These are phyloP conservation scores for Oncorhynchus tshawytscha DNA, from an alignment of 2,113 vertebrate genomes.

Conservation along the genomic window DNA sequence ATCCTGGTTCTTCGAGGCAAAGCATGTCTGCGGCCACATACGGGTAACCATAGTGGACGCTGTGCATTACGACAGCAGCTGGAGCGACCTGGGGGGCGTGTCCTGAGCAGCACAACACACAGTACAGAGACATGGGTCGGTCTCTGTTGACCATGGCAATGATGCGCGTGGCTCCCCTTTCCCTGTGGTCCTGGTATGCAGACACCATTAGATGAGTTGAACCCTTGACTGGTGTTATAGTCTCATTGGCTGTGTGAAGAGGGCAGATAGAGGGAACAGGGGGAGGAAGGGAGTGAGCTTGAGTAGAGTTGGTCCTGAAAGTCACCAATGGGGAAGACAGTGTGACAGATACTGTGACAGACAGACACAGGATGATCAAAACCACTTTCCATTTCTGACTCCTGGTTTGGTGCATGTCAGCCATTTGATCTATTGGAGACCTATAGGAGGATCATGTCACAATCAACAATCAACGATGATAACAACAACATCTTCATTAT, in stretches of 20 bases:
- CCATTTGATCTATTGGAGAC: too few species aligned
- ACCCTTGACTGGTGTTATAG: background rate
- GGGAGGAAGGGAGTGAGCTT: too few species aligned
- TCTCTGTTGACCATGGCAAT: constrained; percentile 58
- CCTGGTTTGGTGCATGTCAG: too few species aligned
- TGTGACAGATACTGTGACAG: background rate
- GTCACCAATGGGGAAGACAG: background rate
- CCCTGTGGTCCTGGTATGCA: constrained; percentile 52
- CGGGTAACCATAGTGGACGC: constrained; percentile 63
- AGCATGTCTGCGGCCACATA: constrained; percentile 52
- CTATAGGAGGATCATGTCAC: too few species aligned
- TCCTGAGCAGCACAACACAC: constrained; percentile 59
- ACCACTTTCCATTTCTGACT: too few species aligned
- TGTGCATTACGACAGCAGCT: constrained; percentile 49
- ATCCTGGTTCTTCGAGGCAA: constrained; percentile 25
- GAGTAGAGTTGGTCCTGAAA: background rate
- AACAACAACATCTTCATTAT: too few species aligned
- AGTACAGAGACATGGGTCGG: constrained; percentile 52
- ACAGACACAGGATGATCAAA: background rate
- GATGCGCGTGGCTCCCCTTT: constrained; percentile 47
- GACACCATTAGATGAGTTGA: constrained; percentile 36
- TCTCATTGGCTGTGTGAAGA: background rate
- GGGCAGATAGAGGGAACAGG: background rate
- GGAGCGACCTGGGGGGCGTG: background rate
- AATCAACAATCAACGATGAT: too few species aligned